Percentiles rank a stretch among this genome's conserved stretches.
Evolutionary conservation across 2,113 vertebrate genomes (phyloP).

Genomic region (Tamias sibiricus): DNA sequence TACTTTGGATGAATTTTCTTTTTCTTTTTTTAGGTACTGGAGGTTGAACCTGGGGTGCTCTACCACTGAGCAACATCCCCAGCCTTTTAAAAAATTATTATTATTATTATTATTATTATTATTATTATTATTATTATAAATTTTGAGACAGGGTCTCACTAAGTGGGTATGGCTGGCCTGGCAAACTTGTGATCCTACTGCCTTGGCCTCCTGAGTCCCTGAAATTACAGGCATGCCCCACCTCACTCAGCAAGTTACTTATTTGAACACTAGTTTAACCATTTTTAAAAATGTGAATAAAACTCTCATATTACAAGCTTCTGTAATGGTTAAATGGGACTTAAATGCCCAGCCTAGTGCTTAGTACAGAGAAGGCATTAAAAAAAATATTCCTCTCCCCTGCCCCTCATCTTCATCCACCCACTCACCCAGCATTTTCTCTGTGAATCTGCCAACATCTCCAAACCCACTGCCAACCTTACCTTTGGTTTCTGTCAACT

Average conservation of each 20-base stretch:
- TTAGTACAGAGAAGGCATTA: constrained; percentile 7
- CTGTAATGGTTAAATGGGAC: background rate
- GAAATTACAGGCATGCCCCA: too few relatives aligned
- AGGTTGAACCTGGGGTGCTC: too few relatives aligned
- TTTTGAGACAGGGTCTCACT: too few relatives aligned
- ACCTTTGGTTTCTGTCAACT: background rate
- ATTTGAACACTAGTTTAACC: background rate
- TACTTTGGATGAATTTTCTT: background rate
- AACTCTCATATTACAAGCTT: background rate
- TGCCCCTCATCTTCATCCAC: background rate
- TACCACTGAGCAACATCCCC: too few relatives aligned
- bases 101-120: too few relatives aligned
- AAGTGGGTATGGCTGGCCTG: too few relatives aligned
- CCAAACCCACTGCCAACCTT: background rate
- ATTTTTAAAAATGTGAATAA: background rate
- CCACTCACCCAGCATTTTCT: background rate
- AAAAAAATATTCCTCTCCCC: background rate
- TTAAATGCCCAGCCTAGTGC: background rate
- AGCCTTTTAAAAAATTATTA: too few relatives aligned
- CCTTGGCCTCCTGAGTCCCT: too few relatives aligned
- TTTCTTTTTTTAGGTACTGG: too few relatives aligned
- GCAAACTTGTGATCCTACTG: too few relatives aligned
- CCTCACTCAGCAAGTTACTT: background rate
- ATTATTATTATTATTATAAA: too few relatives aligned
- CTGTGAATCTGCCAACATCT: background rate